A percentile compares a stretch with the other conserved stretches of the same genome.
Conservation (phyloP, 2,888 invertebrate genomes). For the Agrotis puta region DNA sequence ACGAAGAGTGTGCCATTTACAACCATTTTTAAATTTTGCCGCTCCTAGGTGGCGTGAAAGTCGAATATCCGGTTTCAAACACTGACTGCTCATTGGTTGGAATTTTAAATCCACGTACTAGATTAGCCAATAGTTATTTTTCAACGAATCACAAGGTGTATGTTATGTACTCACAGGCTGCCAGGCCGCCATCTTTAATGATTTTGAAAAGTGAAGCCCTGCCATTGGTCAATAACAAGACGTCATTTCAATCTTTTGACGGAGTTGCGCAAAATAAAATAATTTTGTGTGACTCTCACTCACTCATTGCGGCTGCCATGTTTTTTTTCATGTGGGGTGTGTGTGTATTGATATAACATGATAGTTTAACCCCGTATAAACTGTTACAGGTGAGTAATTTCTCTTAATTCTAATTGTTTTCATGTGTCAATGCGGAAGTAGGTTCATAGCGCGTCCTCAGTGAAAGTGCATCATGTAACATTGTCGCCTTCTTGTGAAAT, state of each 20-base stretch:
- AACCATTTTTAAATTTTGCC: conserved; percentile 70
- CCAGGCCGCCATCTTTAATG: conserved; percentile 83
- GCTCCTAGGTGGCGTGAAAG: conserved; percentile 76
- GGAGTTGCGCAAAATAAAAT: conserved; percentile 89
- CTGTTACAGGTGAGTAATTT: conserved; percentile 85
- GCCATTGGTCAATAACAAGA: conserved; percentile 83
- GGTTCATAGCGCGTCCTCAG: conserved; percentile 79
- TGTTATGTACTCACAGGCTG: conserved; percentile 75
- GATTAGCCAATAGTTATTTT: conserved; percentile 74
- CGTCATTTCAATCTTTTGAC: conserved; percentile 86
- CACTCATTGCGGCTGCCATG: conserved; percentile 93
- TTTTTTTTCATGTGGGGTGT: conserved; percentile 94
- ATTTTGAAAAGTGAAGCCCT: conserved; percentile 77
- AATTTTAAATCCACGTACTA: conserved; percentile 58
- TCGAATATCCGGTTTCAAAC: conserved; percentile 67
- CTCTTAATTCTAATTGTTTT: conserved; percentile 71
- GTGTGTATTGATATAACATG: conserved; percentile 88
- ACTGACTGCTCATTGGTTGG: conserved; percentile 72
- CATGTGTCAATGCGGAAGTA: conserved; percentile 80
- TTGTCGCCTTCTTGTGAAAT: conserved; percentile 89
- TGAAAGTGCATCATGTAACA: conserved; percentile 91
- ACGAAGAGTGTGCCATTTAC: not conserved
- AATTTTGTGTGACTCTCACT: conserved; percentile 85
- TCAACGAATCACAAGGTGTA: conserved; percentile 79
- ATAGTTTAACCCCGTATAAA: conserved; percentile 87